Conservation (phyloP, 2,113 vertebrate species). For the Parotia lawesii region DNA sequence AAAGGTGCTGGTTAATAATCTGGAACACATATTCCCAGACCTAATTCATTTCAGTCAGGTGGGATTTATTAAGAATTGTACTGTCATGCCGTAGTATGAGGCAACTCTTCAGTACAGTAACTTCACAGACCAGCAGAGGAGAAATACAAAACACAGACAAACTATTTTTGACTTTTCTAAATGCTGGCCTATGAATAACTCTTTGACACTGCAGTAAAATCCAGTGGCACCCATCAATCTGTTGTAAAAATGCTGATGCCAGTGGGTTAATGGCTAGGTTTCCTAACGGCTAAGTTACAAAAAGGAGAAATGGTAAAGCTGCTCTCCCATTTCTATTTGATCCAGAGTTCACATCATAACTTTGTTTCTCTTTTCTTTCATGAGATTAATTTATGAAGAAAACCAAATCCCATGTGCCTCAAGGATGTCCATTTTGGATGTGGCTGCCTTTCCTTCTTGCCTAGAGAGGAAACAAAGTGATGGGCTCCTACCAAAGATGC, state of each 20-base stretch:
- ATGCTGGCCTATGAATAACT: neutral
- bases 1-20: conserved; percentile 73
- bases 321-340: neutral
- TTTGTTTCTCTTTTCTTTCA: neutral
- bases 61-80: conserved; percentile 69
- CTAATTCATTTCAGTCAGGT: conserved; percentile 70
- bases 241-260: accelerated
- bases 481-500: conserved; percentile 34
- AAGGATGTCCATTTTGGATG: neutral
- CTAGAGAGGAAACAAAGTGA: conserved; percentile 1
- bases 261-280: neutral
- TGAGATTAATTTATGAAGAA: conserved; percentile 16
- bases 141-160: neutral
- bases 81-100: conserved; percentile 46
- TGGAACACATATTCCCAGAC: conserved; percentile 71
- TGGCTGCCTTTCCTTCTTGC: neutral
- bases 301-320: neutral
- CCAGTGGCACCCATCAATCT: neutral
- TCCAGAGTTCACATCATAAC: neutral
- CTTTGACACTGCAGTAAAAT: conserved; percentile 5
- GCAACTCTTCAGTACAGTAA: conserved; percentile 46
- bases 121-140: conserved; percentile 44
- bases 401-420: neutral
- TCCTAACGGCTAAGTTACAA: neutral
- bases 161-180: neutral